Evolutionary conservation across 2,888 invertebrate genomes (phyloP).

Genomic region (Monoplex corrugatus): DNA sequence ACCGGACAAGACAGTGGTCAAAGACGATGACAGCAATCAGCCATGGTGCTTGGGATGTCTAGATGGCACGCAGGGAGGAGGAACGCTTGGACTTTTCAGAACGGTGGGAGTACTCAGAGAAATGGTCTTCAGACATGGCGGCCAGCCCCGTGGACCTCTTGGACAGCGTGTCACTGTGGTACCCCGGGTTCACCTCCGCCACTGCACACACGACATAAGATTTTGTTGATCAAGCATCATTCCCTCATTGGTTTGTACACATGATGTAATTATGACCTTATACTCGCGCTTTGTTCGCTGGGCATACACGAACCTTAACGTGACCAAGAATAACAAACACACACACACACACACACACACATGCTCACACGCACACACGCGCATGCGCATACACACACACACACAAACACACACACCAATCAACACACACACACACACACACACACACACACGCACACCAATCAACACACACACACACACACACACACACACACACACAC

Average conservation of each 20-base stretch:
- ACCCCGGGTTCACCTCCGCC: constrained; percentile 38
- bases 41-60: background rate
- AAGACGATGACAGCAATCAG: background rate
- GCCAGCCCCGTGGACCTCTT: constrained; percentile 50
- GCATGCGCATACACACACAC: background rate
- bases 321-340: background rate
- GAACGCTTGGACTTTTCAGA: constrained; percentile 62
- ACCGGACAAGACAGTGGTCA: too few species aligned
- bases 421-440: background rate
- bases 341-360: background rate
- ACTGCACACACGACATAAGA: background rate
- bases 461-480: background rate
- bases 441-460: background rate
- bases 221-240: too few species aligned
- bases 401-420: background rate
- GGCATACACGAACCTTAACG: background rate
- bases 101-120: constrained; percentile 60
- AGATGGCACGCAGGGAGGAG: constrained; percentile 43
- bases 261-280: too few species aligned
- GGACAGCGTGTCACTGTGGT: constrained; percentile 55
- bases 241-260: too few species aligned
- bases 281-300: too few species aligned
- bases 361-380: background rate
- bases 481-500: background rate
- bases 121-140: constrained; percentile 55